phyloP scores from a whole-genome alignment of 2,888 invertebrate genomes.

The Xylota sylvarum region DNA sequence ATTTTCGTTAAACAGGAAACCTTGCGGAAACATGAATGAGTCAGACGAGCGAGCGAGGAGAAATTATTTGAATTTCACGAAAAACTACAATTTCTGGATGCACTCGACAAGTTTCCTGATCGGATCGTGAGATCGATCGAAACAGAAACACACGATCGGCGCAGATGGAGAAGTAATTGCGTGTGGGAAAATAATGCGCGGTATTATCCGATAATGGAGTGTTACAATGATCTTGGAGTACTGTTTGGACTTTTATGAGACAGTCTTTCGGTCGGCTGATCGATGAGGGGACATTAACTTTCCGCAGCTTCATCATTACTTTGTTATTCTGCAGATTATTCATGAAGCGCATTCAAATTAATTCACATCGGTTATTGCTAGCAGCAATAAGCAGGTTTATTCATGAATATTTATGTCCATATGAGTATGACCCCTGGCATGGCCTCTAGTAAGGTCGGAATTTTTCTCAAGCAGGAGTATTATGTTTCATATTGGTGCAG shows the following conservation, averaged over 20 bases:
- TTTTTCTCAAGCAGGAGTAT: neutral
- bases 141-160: constrained; percentile 18
- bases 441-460: neutral
- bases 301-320: neutral
- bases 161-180: constrained; percentile 34
- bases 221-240: constrained; percentile 49
- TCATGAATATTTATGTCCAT: neutral
- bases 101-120: constrained; percentile 50
- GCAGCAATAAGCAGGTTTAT: neutral
- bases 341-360: neutral
- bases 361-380: neutral
- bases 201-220: constrained; percentile 46
- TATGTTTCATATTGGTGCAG: neutral
- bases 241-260: constrained; percentile 33
- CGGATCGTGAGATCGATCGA: constrained; percentile 42
- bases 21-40: constrained; percentile 41
- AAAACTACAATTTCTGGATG: constrained; percentile 40
- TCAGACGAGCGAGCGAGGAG: constrained; percentile 30
- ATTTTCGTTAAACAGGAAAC: constrained; percentile 60
- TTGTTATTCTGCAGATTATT: too few relatives aligned
- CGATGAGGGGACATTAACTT: neutral
- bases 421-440: neutral
- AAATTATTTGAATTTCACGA: constrained; percentile 65
- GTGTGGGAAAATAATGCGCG: constrained; percentile 56
- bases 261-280: neutral